Base-by-base conservation (phyloP, 2,113 vertebrate genomes). In the Limnothrissa miodon region DNA sequence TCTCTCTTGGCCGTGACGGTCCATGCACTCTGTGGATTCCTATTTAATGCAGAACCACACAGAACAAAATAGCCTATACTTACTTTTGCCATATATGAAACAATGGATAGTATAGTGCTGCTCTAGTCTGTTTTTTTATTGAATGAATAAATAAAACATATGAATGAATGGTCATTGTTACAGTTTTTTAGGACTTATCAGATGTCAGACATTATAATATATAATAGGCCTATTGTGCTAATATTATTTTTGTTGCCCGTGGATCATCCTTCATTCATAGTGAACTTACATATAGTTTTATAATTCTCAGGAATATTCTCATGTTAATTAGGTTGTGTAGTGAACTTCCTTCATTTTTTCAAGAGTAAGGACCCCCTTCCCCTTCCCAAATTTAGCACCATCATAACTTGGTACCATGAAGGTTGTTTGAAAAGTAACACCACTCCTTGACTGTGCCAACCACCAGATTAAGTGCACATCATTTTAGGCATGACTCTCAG, bases 401-500 rank as follows among this genome's bases (percentile, higher is more conserved):
- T 86, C 88, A 86, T 51, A 79, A 87, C 90, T 92, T 94, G 93
- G 92, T 94, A 94, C 81, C 86, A 91, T 5, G 51, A 13, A 29
- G 87, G 82, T 82, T 86, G 83, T 92, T 80, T 85, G 86, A 92
- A 93, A 93, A 92, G 78, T 87, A 95, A 96, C 93, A 94, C 88
- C 82, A 9, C 89, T 80, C 83, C 82, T 88, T 53, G 86, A 88
- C 92, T 88, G 91, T 92, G 95, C 91, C 88, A 93, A 93, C 13
- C 80, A 95, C 95, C 93, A 96, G 96, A 95, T 96, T 96, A 79
- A 89, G 84, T 90, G 87, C 90, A 29, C 11, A 74, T 74, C 93
- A 88, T 94, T 92, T 95, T 91, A 88, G 94, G 93, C 82, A 90
- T 94, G 89, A 95, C 86, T 44, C 59, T 89, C 9, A 86, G 86